A percentile compares a stretch with the other conserved stretches of the same genome.
These are phyloP conservation scores for Oreochromis niloticus DNA, from an alignment of 2,113 vertebrate species.

Conservation along the genomic window DNA sequence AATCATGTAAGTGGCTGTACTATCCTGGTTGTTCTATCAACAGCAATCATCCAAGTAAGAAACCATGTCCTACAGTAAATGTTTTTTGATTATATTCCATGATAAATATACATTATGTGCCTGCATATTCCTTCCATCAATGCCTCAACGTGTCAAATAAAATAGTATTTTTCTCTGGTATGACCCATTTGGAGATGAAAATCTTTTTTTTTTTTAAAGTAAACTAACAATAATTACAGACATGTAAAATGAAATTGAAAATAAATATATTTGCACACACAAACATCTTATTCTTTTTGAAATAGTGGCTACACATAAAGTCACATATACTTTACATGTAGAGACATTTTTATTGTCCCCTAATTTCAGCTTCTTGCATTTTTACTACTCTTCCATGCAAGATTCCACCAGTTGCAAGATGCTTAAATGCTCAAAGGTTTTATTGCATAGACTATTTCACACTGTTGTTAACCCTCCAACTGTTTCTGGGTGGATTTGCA, in stretches of 20 bases:
- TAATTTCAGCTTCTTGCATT: not conserved
- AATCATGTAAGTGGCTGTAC: conserved; percentile 26
- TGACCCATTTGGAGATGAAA: not conserved
- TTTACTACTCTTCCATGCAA: not conserved
- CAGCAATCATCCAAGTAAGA: conserved; percentile 30
- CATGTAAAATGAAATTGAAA: not conserved
- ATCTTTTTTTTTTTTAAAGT: not conserved
- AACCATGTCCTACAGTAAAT: conserved; percentile 39
- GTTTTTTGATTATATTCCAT: conserved; percentile 51
- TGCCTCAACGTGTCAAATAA: conserved; percentile 61
- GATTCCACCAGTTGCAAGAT: not conserved
- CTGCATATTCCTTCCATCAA: conserved; percentile 60
- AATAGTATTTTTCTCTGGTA: conserved; percentile 48
- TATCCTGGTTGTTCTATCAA: conserved; percentile 36
- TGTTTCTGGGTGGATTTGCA: not conserved
- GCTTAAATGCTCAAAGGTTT: not conserved
- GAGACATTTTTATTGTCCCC: not conserved
- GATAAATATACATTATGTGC: conserved; percentile 56
- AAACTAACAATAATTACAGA: not conserved
- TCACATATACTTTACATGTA: not conserved
- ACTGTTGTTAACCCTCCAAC: not conserved
- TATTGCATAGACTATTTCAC: not conserved
- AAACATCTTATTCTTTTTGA: not conserved
- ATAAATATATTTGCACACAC: not conserved
- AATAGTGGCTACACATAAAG: not conserved